These are phyloP conservation scores for Phymanthus crucifer DNA, from an alignment of 92 coral and sea anemone species.

Conservation along the genomic window DNA sequence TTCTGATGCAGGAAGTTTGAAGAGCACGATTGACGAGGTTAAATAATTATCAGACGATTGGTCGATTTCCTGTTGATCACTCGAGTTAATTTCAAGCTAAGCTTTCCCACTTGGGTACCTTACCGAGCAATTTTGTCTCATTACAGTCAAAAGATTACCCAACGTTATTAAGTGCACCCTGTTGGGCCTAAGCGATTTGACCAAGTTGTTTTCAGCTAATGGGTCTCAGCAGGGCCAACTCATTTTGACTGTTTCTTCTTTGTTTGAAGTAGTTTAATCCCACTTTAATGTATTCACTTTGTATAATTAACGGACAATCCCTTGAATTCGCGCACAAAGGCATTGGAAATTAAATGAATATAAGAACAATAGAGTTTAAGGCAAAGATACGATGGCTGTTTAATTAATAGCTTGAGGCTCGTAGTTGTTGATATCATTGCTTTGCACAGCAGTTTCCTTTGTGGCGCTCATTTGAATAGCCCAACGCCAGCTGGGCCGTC, in stretches of 20 bases:
- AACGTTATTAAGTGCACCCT: constrained; percentile 35
- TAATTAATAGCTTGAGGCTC: constrained; percentile 70
- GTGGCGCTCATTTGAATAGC: neutral
- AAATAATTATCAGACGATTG: constrained; percentile 1
- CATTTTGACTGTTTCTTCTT: constrained; percentile 18
- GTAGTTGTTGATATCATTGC: constrained; percentile 27
- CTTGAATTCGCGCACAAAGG: constrained; percentile 72
- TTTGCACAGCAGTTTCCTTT: neutral
- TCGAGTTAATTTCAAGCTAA: constrained; percentile 20
- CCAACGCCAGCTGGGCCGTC: neutral
- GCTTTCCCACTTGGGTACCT: constrained; percentile 12
- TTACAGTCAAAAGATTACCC: constrained; percentile 19
- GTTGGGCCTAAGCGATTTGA: constrained; percentile 56
- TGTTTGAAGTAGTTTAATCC: constrained; percentile 58
- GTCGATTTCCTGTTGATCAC: constrained; percentile 17
- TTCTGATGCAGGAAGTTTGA: neutral
- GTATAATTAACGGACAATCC: constrained; percentile 91
- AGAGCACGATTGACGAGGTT: neutral
- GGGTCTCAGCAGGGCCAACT: constrained; percentile 26
- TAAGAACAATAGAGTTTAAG: constrained; percentile 58
- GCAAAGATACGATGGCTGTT: constrained; percentile 59
- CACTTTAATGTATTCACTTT: constrained; percentile 74
- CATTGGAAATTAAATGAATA: constrained; percentile 90
- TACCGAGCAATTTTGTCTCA: constrained; percentile 22
- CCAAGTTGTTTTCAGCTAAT: constrained; percentile 33